Evolutionary conservation across 2,113 vertebrate species (phyloP), one percentile per base, ranked within the genome.

Genomic region (Eubucco bourcierii): DNA sequence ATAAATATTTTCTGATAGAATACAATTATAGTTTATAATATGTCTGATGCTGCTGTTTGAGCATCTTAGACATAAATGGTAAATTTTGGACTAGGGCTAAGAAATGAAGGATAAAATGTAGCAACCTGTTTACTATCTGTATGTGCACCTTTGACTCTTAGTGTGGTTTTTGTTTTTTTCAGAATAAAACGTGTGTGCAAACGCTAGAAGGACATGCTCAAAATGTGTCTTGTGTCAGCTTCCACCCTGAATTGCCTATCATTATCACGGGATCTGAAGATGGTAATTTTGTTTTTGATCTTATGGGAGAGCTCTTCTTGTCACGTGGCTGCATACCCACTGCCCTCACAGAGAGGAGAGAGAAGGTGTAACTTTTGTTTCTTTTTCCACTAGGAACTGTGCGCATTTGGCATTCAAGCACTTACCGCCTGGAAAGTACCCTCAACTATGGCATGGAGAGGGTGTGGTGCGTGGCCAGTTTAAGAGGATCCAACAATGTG

Each of bases 161-260:
- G 50, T 4, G 50, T 52, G 50, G 50, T 12, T 52, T 52, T 52
- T 52, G 50, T 24, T 24, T 34, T 23, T 59, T 89, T 75, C 72
- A 99, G 99, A 99, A 99, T 92, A 99, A 99, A 96, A 99, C 99
- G 0, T 99, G 99, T 89, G 99, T 99, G 8, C 99, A 99, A 83
- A 99, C 99, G 3, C 97, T 99, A 81, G 99, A 99, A 92, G 99
- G 99, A 28, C 99, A 99, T 4, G 99, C 99, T 79, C 99, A 99
- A 84, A 99, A 99, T 5, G 99, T 99, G 81, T 99, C 99, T 0
- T 99, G 99, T 85, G 99, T 99, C 82, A 99, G 99, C 97, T 99
- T 99, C 93, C 99, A 99, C 77, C 99, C 99, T 4, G 99, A 99
- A 94, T 95, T 99, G 90, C 99, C 99, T 12, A 99, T 99, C 95